Evolutionary conservation across 1,140 invertebrate genomes (phyloP), one percentile per base, ranked within the genome.

Genomic region (Nilaparvata lugens): DNA sequence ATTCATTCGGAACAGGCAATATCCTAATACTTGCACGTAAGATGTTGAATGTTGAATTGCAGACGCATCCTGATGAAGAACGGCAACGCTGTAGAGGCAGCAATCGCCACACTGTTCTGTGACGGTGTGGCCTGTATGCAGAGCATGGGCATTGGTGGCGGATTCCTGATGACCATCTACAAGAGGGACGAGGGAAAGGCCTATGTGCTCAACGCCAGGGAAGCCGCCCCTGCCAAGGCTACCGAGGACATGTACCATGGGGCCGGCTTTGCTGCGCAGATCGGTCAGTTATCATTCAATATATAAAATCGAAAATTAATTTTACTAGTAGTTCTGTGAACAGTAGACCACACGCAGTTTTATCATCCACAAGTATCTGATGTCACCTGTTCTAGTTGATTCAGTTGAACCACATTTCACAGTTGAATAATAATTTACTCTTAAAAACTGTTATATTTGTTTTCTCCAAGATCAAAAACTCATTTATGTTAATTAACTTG

Each of bases 11-110:
- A 16, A 40, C 60, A 21, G 64, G 69, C 52, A 67, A 65, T 40
- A 21, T 31, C 7, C 48, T 38, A 11, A 23, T 9, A 11, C 9
- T 11, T 52, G 9, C 14, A 9, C 14, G 9, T 19, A 9, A 19
- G 51, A n/a, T 52, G 18, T 58, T 55, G n/a, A 35, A 35, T 35
- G 2, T 35, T 6, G 1, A 9, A 35, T 65, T 69, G 56, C 65
- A 83, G 83, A 25, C 67, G 79, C 40, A 82, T 89, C 14, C 68
- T 93, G 2, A 64, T 76, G 40, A 75, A 76, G 58, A 83, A 83
- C 60, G 91, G 92, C 2, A 85, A 82, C 52, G 90, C 88, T 3
- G 87, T 90, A 0, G 92, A 95, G 75, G 87, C 89, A 2, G 86
- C 88, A 0, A 87, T 95, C 43, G 85, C 87, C 0, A 73, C 85